These are phyloP conservation scores for Lypha dubia DNA, from an alignment of 2,888 invertebrate genomes.

Conservation along the genomic window DNA sequence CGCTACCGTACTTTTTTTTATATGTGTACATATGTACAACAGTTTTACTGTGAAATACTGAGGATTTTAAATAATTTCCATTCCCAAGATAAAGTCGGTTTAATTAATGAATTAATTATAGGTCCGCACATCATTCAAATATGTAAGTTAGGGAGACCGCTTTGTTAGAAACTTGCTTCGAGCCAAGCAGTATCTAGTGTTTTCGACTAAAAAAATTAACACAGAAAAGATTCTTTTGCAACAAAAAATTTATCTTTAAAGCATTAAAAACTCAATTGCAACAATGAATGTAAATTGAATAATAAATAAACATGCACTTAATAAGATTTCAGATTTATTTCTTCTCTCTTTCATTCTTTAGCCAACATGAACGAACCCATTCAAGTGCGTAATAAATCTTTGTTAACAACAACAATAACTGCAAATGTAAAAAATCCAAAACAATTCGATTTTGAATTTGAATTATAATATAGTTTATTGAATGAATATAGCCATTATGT, in stretches of 20 bases:
- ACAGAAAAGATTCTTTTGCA: neutral
- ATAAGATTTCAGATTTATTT: conserved; percentile 32
- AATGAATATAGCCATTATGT: conserved; percentile 70
- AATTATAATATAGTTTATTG: conserved; percentile 70
- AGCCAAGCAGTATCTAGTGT: neutral
- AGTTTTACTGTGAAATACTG: too few relatives aligned
- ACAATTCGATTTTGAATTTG: conserved; percentile 59
- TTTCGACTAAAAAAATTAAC: neutral
- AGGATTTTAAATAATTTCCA: too few relatives aligned
- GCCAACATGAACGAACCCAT: conserved; percentile 55
- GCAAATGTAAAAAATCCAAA: conserved; percentile 21
- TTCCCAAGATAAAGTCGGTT: too few relatives aligned
- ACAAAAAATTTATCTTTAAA: conserved; percentile 4
- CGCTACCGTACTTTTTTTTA: too few relatives aligned
- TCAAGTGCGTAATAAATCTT: conserved; percentile 63
- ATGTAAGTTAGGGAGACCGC: too few relatives aligned
- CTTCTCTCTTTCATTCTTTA: neutral
- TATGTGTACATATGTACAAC: too few relatives aligned
- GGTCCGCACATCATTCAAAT: too few relatives aligned
- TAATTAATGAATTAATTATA: too few relatives aligned
- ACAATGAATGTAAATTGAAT: conserved; percentile 60
- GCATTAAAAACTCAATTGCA: conserved; percentile 38
- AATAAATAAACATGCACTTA: conserved; percentile 54
- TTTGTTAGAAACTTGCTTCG: neutral
- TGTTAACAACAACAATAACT: conserved; percentile 53